phyloP scores from a whole-genome alignment of 2,113 vertebrate species.

The Aptenodytes forsteri region DNA sequence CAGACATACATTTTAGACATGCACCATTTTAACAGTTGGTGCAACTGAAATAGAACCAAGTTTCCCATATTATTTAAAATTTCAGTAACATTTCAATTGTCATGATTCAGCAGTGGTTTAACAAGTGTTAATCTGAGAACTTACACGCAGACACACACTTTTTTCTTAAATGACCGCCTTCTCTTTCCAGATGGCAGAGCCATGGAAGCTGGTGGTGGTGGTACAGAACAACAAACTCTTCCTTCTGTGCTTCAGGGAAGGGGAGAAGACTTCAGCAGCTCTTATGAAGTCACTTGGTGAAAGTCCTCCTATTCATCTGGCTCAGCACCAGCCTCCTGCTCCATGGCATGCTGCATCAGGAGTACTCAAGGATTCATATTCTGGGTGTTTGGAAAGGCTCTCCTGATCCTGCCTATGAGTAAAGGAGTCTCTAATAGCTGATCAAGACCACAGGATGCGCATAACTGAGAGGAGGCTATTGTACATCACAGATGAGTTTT shows the following conservation, averaged over 20 bases:
- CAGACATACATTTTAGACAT: background rate
- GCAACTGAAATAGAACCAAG: background rate
- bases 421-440: background rate
- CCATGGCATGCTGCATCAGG: background rate
- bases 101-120: background rate
- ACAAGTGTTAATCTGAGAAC: background rate
- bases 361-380: background rate
- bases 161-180: background rate
- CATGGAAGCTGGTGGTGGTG: background rate
- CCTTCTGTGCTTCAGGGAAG: background rate
- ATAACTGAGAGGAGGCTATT: background rate
- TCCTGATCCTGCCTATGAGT: background rate
- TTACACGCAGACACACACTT: too few species aligned
- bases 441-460: background rate
- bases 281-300: background rate
- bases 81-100: background rate
- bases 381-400: background rate
- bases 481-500: background rate
- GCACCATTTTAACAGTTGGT: background rate
- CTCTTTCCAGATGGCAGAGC: background rate
- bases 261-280: background rate
- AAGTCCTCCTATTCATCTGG: background rate
- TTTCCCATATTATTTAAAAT: background rate
- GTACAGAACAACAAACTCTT: background rate
- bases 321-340: background rate